Base-by-base conservation (phyloP, 2,797 vertebrate genomes). In the Notolepis coatsorum region DNA sequence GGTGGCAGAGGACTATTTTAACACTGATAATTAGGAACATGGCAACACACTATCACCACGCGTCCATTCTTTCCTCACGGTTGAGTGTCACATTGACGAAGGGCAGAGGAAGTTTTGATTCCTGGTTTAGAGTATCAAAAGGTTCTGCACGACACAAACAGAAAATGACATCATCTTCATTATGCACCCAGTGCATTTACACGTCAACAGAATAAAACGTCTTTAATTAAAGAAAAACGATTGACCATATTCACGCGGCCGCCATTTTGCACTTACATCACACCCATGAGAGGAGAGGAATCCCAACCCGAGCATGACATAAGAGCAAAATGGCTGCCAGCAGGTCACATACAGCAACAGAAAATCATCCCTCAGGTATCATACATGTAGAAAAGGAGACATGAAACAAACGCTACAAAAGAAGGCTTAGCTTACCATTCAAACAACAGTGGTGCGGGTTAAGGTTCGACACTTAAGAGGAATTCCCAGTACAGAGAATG, bases 131-230 rank as follows among this genome's bases (percentile, higher is more conserved):
- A 71, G 56, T 75, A 63, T 72, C 55, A 73, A 70, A 62, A 72
- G 73, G 60, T 39, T 65, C 27, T 58, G 60, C 45, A 78, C 57
- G 53, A 54, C 38, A 82, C 31, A 67, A 71, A 81, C 20, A 61
- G 25, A 62, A 61, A 66, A 54, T 13, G 5, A 73, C 48, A 60
- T 52, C 23, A 55, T 56, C 48, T 69, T 65, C 42, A 20, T 75
- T 84, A 79, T 72, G 76, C 84, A 86, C 56, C 80, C 84, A 64
- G 86, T 75, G 85, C 85, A 84, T 78, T 23, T 56, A 49, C 55
- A 66, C 33, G 9, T 62, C 52, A 78, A 53, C 43, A 68, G 53
- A 18, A 54, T 18, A 60, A 63, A 74, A 68, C 18, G 15, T 45
- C 21, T 46, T 46, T 13, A 48, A 52, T 58, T 46, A 51, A 62